A percentile compares a stretch with the other conserved stretches of the same genome.
These are phyloP conservation scores for Calliphora vicina DNA, from an alignment of 1,140 invertebrate genomes.

Conservation along the genomic window DNA sequence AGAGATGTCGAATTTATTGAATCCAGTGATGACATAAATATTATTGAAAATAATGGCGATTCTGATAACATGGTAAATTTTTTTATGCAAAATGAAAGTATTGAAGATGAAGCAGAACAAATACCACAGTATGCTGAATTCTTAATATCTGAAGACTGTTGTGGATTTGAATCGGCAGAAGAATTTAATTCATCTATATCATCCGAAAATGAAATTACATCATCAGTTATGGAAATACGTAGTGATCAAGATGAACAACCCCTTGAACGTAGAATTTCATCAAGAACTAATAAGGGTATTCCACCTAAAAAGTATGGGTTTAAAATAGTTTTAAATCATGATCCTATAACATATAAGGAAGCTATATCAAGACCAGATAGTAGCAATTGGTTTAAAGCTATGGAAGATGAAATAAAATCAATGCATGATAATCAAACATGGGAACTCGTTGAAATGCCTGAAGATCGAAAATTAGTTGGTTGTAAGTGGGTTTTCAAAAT, in stretches of 20 bases:
- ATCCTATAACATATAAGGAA: conserved; percentile 20
- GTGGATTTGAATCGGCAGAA: not conserved
- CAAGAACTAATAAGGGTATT: conserved; percentile 27
- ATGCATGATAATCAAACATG: conserved; percentile 3
- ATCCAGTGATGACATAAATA: not conserved
- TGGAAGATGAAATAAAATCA: conserved; percentile 45
- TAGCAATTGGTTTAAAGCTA: conserved; percentile 43
- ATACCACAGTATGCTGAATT: not conserved
- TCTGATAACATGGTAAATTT: not conserved
- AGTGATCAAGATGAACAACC: not conserved
- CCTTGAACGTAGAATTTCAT: not conserved
- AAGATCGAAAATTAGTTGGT: too few species aligned
- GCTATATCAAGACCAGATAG: conserved; percentile 29
- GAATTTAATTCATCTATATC: not conserved
- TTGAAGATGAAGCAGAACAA: too few species aligned
- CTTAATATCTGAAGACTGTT: not conserved
- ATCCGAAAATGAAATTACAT: too few species aligned
- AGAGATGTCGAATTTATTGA: conserved; percentile 20
- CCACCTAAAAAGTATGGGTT: not conserved
- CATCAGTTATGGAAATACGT: not conserved
- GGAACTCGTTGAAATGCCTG: conserved; percentile 36
- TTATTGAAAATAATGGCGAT: not conserved
- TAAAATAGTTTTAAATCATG: not conserved
- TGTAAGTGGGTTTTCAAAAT: too few species aligned
- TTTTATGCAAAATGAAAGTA: not conserved